Evolutionary conservation across 2,797 vertebrate species (phyloP), one percentile per base, ranked within the genome.

Genomic region (Psittacula echo): DNA sequence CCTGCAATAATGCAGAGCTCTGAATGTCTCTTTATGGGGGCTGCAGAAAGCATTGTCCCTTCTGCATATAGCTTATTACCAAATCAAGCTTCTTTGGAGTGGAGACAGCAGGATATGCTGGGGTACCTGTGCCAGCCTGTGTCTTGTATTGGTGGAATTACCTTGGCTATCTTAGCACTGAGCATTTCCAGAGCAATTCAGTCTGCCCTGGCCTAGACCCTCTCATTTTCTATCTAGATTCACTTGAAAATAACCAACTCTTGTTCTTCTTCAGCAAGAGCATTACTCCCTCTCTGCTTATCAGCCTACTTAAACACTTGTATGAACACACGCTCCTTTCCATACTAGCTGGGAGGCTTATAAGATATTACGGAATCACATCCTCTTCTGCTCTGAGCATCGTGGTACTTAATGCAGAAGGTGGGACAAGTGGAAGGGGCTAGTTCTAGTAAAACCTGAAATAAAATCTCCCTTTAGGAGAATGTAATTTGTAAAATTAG

Each of bases 21-120:
- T 42, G 72, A 39, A 11, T 39, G 48, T 47, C 77, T 73, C 70
- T 73, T 60, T 5, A 1, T 2, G 11, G 47, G 24, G 42, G 37
- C 73, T 91, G 66, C 76, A 62, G 60, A 41, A 85, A 39, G 44
- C 37, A 2, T 21, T 50, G 47, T 42, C 73, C 34, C n/a, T 24
- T 15, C 12, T 39, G 37, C 37, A 39, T 39, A 39, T 39, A 39
- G 37, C 37, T 39, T 39, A 39, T 39, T 39, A 39, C 37, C 37
- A 39, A 39, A 39, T 11, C 37, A 39, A 39, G 37, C 37, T 34
- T 2, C 11, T 0, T 2, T 26, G 53, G 29, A 19, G 41, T 0
- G 2, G 5, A 48, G 23, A 1, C n/a, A 4, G 45, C 13, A 22
- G 61, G 44, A 75, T 16, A 11, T 5, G 39, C 6, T 0, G 32